Evolutionary conservation across 2,888 invertebrate genomes (phyloP).

Genomic region (Heteromurus nitidus): DNA sequence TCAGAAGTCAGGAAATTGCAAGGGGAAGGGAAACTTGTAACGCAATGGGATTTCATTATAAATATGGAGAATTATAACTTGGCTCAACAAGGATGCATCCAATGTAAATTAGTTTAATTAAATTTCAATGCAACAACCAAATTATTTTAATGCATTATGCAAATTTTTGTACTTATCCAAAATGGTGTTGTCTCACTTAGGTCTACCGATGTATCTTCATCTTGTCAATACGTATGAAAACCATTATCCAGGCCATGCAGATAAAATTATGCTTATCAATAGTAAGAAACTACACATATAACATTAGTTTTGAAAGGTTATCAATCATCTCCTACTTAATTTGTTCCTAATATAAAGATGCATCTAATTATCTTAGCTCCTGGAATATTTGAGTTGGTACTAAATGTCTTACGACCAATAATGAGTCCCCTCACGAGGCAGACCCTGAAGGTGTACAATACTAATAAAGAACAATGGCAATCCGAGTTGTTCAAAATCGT

Average conservation of each 20-base stretch:
- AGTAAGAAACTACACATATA: no score
- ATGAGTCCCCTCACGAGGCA: constrained; percentile 27
- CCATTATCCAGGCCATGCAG: constrained; percentile 33
- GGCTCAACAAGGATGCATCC: constrained; percentile 45
- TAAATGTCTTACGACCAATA: constrained; percentile 27
- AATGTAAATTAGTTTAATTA: constrained; percentile 7
- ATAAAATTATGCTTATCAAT: constrained; percentile 38
- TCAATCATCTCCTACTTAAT: constrained; percentile 3
- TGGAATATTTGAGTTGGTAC: constrained; percentile 24
- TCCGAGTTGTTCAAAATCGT: not conserved
- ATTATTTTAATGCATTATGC: not conserved
- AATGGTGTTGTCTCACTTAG: not conserved
- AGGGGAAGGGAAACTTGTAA: constrained; percentile 39
- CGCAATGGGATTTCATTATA: constrained; percentile 43
- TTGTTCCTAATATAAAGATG: no score
- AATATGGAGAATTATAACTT: constrained; percentile 52
- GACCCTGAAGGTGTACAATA: constrained; percentile 35
- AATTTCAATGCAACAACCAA: not conserved
- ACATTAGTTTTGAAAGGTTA: no score
- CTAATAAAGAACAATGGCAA: constrained; percentile 30
- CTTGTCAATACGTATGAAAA: constrained; percentile 40
- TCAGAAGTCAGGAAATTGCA: constrained; percentile 17
- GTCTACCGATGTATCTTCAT: constrained; percentile 41
- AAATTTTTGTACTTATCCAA: no score
- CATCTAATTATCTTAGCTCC: constrained; percentile 16